Evolutionary conservation across 2,113 vertebrate species (phyloP), one percentile per base, ranked within the genome.

Genomic region (Polypterus bichir): DNA sequence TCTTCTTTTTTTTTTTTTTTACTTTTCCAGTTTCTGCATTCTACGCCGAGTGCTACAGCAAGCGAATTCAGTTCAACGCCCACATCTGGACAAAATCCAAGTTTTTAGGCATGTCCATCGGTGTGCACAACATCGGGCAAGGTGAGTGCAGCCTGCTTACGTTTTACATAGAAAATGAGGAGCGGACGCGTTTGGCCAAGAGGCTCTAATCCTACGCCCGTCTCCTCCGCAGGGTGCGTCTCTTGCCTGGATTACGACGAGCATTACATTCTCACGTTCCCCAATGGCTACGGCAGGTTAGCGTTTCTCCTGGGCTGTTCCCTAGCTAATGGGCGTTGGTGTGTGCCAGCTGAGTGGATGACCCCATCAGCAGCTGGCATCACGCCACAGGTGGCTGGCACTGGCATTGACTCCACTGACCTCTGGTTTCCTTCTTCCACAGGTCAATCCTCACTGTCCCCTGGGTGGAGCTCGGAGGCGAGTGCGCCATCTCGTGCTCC

Each of bases 11-110:
- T 45, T 48, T 8, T 9, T 64, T 5, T 66, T 4, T n/a, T 61
- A 48, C 7, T 46, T 48, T 51, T 70, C 1, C 68, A 99, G 97
- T 99, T 88, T 99, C 97, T 90, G 97, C 97, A 46, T 99, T 99
- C 81, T 99, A 99, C 1, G 93, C 97, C 0, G 97, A 99, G 75
- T 98, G 94, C 80, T 88, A 88, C 72, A 91, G 68, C 70, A 94
- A 91, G 84, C 93, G 89, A 79, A 99, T 99, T 80, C 97, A 99
- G 75, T 99, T 99, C 85, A 99, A 99, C 54, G 97, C 97, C 71
- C 97, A 99, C 79, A 99, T 99, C 79, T 99, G 97, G 97, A 99
- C 95, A 55, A 99, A 99, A 77, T 99, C 97, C 5, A 99, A 99
- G 67, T 99, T 99, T 79, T 78, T 99, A 47, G 97, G 95, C 62